These are phyloP conservation scores for Chloroclysta siterata DNA, from an alignment of 2,888 invertebrate species.

Conservation along the genomic window DNA sequence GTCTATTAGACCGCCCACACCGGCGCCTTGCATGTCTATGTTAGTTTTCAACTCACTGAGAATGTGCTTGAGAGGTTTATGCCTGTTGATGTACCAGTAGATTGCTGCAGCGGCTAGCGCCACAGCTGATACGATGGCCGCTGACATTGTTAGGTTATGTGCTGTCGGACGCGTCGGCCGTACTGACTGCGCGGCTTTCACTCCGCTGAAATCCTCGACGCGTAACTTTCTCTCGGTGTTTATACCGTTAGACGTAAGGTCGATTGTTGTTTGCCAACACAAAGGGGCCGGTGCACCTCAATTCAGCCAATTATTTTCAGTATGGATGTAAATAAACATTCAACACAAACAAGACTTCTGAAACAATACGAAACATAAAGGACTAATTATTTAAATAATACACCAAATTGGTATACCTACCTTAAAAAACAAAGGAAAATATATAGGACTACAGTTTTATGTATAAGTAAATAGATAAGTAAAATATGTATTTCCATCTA, in stretches of 20 bases:
- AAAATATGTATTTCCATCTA: no score
- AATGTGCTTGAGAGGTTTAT: slow-evolving; percentile 81
- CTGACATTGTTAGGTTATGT: slow-evolving; percentile 74
- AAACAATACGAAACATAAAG: not conserved
- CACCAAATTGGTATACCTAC: no score
- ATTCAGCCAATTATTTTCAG: not conserved
- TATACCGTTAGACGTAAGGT: slow-evolving; percentile 73
- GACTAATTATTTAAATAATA: no score
- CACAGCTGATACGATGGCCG: slow-evolving; percentile 61
- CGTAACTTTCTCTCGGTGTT: slow-evolving; percentile 78
- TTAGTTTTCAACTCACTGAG: slow-evolving; percentile 81
- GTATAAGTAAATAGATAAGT: no score
- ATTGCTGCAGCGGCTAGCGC: slow-evolving; percentile 60
- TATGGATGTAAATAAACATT: not conserved
- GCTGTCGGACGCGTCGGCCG: slow-evolving; percentile 66
- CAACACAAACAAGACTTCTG: not conserved
- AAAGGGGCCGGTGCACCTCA: not conserved
- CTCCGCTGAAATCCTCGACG: slow-evolving; percentile 71
- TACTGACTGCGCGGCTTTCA: slow-evolving; percentile 71
- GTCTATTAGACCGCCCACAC: slow-evolving; percentile 84
- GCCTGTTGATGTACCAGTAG: slow-evolving; percentile 80
- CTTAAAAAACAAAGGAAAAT: no score
- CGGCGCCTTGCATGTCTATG: slow-evolving; percentile 85
- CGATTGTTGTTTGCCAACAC: slow-evolving; percentile 35
- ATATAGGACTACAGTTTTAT: no score